phyloP scores from a whole-genome alignment of 2,113 vertebrate genomes.

The Eidolon helvum region DNA sequence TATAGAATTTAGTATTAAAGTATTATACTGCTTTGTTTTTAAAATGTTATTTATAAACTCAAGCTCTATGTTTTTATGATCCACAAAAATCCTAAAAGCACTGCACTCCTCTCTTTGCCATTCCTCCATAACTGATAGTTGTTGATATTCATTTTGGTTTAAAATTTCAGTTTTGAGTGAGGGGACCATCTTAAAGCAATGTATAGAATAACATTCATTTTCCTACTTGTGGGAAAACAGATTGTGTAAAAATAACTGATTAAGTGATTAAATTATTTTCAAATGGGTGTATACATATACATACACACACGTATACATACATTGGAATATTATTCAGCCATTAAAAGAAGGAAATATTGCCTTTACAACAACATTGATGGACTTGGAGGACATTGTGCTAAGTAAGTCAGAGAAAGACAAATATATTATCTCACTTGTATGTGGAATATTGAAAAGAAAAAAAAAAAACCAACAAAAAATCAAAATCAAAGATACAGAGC shows the following conservation, averaged over 20 bases:
- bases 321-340: background rate
- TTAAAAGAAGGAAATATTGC: background rate
- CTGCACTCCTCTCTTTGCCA: background rate
- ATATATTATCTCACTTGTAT: background rate
- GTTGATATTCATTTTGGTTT: background rate
- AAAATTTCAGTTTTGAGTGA: background rate
- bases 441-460: background rate
- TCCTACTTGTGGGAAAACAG: background rate
- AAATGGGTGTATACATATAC: background rate
- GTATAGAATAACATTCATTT: background rate
- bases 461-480: background rate
- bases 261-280: background rate
- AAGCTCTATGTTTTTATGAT: background rate
- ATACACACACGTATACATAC: too few species aligned
- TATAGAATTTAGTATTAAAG: background rate
- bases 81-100: background rate
- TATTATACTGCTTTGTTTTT: background rate
- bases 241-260: background rate
- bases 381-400: background rate
- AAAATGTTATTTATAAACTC: background rate
- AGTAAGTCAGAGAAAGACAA: background rate
- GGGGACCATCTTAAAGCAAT: background rate
- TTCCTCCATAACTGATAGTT: background rate
- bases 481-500: background rate
- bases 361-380: background rate